Evolutionary conservation across 2,797 vertebrate genomes (phyloP).

Genomic region (Sebastes steindachneri): DNA sequence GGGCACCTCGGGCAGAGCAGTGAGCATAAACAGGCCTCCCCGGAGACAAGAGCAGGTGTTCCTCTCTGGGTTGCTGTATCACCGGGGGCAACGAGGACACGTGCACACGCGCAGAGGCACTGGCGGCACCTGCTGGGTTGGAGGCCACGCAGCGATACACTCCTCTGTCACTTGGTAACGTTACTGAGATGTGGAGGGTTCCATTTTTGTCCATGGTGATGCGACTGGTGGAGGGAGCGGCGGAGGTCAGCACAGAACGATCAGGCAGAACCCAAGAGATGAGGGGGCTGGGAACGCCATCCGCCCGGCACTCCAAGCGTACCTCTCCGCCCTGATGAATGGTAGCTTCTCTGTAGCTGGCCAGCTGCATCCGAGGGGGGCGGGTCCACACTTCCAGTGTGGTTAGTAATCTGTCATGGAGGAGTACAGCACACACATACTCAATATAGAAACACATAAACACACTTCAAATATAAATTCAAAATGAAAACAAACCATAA

Average conservation of each 20-base stretch:
- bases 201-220: constrained; percentile 87
- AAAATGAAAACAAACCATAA: background rate
- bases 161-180: constrained; percentile 87
- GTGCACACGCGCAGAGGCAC: constrained; percentile 88
- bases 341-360: constrained; percentile 85
- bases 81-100: constrained; percentile 89
- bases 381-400: constrained; percentile 86
- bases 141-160: constrained; percentile 92
- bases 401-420: constrained; percentile 76
- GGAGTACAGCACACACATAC: background rate
- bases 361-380: constrained; percentile 85
- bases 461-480: background rate
- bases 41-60: constrained; percentile 83
- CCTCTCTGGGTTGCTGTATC: constrained; percentile 86
- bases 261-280: constrained; percentile 94
- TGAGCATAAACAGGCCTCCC: constrained; percentile 87
- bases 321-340: constrained; percentile 90
- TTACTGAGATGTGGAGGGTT: constrained; percentile 86
- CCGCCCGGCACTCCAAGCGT: constrained; percentile 88
- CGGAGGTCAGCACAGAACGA: constrained; percentile 80
- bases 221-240: constrained; percentile 67
- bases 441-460: background rate
- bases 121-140: constrained; percentile 91
- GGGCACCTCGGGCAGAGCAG: constrained; percentile 90
- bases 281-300: constrained; percentile 87